A percentile compares a stretch with the other conserved stretches of the same genome.
phyloP scores from a whole-genome alignment of 2,888 invertebrate species.

The Sarcophaga variegata region DNA sequence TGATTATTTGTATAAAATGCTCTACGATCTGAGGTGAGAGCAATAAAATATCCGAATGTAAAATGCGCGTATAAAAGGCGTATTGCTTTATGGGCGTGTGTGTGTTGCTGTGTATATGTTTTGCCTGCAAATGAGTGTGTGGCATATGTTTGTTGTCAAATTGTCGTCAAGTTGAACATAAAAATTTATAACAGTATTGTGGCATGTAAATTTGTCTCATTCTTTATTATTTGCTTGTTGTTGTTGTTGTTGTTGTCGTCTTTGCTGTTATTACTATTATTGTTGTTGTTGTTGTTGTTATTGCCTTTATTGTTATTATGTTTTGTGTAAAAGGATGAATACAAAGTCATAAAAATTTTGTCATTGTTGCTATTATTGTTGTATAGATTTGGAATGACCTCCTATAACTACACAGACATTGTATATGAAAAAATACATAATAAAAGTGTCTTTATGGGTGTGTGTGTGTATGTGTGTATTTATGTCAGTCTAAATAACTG shows the following conservation, averaged over 20 bases:
- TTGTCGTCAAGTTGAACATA: constrained; percentile 48
- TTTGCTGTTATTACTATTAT: background rate
- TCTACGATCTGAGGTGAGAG: constrained; percentile 48
- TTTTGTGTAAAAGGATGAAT: constrained; percentile 37
- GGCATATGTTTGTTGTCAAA: constrained; percentile 48
- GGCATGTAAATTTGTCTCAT: constrained; percentile 32
- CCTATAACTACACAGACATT: background rate
- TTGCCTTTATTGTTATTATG: background rate
- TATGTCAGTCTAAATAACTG: constrained; percentile 43
- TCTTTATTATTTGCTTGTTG: background rate
- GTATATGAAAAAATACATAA: background rate
- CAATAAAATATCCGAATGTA: constrained; percentile 42
- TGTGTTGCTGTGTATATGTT: constrained; percentile 7
- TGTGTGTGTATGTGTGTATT: background rate
- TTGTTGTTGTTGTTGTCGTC: background rate
- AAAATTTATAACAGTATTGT: constrained; percentile 22
- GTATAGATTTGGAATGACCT: background rate
- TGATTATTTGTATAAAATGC: background rate
- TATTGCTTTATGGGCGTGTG: constrained; percentile 34
- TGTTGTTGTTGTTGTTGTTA: constrained; percentile 13
- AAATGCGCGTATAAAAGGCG: constrained; percentile 40
- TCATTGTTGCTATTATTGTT: background rate
- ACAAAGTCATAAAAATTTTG: constrained; percentile 53
- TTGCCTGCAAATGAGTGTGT: background rate
- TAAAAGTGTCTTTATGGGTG: background rate